These are phyloP conservation scores for Hemicrepidius hirtus DNA, from an alignment of 2,888 invertebrate species.

Conservation along the genomic window DNA sequence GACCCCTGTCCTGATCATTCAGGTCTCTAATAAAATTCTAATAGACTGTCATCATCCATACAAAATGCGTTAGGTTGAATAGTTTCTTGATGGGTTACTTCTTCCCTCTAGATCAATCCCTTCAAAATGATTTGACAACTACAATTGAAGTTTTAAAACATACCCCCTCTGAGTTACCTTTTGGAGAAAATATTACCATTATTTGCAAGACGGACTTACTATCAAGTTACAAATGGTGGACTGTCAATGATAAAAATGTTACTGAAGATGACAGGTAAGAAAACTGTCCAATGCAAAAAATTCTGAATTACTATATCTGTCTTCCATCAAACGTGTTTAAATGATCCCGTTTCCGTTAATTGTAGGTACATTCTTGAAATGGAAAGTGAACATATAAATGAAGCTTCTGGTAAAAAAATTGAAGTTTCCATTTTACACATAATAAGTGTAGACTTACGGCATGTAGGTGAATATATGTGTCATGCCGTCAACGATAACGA, in stretches of 20 bases:
- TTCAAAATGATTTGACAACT: conserved; percentile 63
- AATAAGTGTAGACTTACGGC: conserved; percentile 74
- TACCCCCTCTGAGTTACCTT: conserved; percentile 64
- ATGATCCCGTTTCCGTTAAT: not conserved
- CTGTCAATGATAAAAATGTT: conserved; percentile 74
- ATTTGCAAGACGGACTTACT: conserved; percentile 74
- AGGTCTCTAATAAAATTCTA: no score
- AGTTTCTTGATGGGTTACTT: not conserved
- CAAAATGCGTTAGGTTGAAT: not conserved
- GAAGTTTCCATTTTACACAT: conserved; percentile 74
- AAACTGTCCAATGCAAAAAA: not conserved
- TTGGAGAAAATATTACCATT: conserved; percentile 74
- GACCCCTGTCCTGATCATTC: no score
- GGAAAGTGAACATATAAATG: conserved; percentile 70
- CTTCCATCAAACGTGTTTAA: no score
- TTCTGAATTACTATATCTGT: not conserved
- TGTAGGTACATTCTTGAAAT: conserved; percentile 68
- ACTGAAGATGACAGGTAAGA: conserved; percentile 73
- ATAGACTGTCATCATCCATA: no score
- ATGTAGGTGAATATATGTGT: conserved; percentile 79
- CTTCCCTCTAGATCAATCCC: conserved; percentile 43
- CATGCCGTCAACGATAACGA: conserved; percentile 71
- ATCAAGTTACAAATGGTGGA: conserved; percentile 76
- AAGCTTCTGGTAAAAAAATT: conserved; percentile 68
- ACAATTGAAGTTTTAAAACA: conserved; percentile 68